Evolutionary conservation across 2,797 vertebrate species (phyloP).

Genomic region (Intellagama lesueurii): DNA sequence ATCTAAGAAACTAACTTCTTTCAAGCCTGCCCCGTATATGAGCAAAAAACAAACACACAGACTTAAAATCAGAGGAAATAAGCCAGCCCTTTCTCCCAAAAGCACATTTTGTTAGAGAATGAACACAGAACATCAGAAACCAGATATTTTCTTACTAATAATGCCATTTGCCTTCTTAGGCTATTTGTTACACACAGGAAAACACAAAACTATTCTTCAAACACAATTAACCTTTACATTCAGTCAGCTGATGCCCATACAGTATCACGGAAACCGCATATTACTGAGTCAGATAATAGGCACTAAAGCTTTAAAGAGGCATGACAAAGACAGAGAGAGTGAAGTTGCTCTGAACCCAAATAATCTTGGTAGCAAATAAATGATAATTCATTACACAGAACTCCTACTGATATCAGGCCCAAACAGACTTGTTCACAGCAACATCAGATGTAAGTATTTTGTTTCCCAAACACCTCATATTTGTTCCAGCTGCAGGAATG

Average conservation of each 20-base stretch:
- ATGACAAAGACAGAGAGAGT: conserved; percentile 21
- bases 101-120: neutral
- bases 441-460: conserved; percentile 7
- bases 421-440: conserved; percentile 25
- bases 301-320: conserved; percentile 7
- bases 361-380: conserved; percentile 20
- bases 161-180: neutral
- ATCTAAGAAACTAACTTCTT: neutral
- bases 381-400: conserved; percentile 23
- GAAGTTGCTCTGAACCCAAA: conserved; percentile 28
- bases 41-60: neutral
- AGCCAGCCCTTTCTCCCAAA: neutral
- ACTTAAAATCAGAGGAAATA: neutral
- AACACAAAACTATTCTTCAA: conserved; percentile 36
- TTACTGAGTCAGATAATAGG: conserved; percentile 11
- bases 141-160: conserved; percentile 14
- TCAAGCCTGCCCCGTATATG: neutral
- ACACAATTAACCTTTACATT: conserved; percentile 39
- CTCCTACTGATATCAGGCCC: conserved; percentile 24
- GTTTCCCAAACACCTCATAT: conserved; percentile 19
- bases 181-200: conserved; percentile 19
- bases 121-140: neutral
- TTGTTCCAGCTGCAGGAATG: conserved; percentile 26
- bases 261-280: neutral
- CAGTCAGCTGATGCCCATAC: conserved; percentile 42